A percentile compares a stretch with the other conserved stretches of the same genome.
Conservation (phyloP, 1,140 invertebrate genomes). For the Drosophila navojoa region DNA sequence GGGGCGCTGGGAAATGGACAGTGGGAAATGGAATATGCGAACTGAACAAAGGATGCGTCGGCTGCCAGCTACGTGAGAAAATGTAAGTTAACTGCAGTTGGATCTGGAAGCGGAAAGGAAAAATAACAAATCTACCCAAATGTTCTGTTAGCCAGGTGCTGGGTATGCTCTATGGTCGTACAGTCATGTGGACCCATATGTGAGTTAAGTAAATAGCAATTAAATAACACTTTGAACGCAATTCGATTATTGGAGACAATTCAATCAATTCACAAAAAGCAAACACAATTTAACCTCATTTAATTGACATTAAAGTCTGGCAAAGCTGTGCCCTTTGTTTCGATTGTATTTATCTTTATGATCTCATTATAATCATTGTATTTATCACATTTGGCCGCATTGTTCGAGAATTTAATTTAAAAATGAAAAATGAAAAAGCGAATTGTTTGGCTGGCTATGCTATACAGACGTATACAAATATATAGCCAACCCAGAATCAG, state of each 20-base stretch:
- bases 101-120: not conserved
- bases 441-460: constrained; percentile 35
- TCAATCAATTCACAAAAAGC: constrained; percentile 49
- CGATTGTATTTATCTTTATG: constrained; percentile 60
- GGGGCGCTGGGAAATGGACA: constrained; percentile 26
- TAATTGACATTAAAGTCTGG: constrained; percentile 39
- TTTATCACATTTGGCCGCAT: constrained; percentile 65
- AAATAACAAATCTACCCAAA: not conserved
- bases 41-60: constrained; percentile 31
- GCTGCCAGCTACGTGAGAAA: constrained; percentile 40
- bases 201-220: constrained; percentile 12
- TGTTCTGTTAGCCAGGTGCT: constrained; percentile 24
- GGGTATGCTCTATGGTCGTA: not conserved
- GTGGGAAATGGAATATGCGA: constrained; percentile 35
- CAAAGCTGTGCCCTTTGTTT: constrained; percentile 41
- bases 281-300: constrained; percentile 51
- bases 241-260: constrained; percentile 36
- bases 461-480: not conserved
- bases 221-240: constrained; percentile 14
- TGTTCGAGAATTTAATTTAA: constrained; percentile 78
- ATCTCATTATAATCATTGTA: constrained; percentile 61
- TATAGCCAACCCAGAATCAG: not conserved
- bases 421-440: constrained; percentile 63
- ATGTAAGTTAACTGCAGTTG: constrained; percentile 12
- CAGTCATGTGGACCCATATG: not conserved